A percentile compares a stretch with the other conserved stretches of the same genome.
These are phyloP conservation scores for Megaustenia siamemsis DNA, from an alignment of 2,888 invertebrate species.

Conservation along the genomic window DNA sequence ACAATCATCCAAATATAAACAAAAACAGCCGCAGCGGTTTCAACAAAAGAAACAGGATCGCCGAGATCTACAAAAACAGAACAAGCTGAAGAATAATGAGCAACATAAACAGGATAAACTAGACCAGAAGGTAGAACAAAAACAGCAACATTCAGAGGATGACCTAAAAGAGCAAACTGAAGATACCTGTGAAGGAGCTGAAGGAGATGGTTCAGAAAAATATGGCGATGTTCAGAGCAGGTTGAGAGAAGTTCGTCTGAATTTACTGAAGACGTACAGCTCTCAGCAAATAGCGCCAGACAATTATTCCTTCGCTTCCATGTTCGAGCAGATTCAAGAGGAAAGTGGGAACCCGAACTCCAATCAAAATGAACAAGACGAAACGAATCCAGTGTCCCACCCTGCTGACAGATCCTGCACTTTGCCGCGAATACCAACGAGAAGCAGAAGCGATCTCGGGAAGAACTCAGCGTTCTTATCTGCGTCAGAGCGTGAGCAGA, in stretches of 20 bases:
- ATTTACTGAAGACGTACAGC: slow-evolving; percentile 9
- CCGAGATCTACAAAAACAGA: neutral
- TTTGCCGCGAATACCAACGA: neutral
- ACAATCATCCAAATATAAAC: no score
- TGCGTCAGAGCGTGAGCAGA: neutral
- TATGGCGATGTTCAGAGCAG: neutral
- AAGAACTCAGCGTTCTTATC: neutral
- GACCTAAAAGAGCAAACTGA: neutral
- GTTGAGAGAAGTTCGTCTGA: neutral
- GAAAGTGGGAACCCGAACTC: neutral
- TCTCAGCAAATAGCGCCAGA: neutral
- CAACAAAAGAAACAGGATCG: neutral
- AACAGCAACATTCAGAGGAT: no score
- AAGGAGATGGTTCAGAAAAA: neutral
- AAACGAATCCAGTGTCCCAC: neutral
- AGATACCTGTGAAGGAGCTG: neutral
- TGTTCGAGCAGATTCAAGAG: neutral
- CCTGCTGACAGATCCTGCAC: neutral
- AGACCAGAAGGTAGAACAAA: neutral
- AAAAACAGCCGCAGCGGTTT: neutral
- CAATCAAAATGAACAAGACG: neutral
- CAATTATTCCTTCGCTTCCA: neutral
- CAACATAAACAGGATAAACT: neutral
- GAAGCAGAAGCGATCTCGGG: neutral
- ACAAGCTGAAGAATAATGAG: neutral